Evolutionary conservation across 2,113 vertebrate genomes (phyloP), one percentile per base, ranked within the genome.

Genomic region (Silurus asotus): DNA sequence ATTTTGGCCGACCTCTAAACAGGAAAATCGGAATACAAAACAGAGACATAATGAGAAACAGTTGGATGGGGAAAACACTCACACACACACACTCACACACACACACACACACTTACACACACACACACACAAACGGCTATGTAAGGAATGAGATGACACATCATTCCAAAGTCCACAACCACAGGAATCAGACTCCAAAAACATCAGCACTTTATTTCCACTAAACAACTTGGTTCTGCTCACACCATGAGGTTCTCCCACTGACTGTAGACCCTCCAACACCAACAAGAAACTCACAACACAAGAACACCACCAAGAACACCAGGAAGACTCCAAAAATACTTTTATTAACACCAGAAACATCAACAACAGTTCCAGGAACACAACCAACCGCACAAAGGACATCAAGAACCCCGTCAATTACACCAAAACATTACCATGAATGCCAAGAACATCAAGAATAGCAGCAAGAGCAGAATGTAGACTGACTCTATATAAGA

Each of bases 121-220:
- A 83, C 81, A 83, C 48, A 67, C 65, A 86, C 81, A 84, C 61
- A 83, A 70, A 82, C 0, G 25, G 28, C 78, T 85, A 87, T 87
- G 83, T 86, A 56, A 84, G 85, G 88, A 90, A 89, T 88, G 85
- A 86, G 74, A 53, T 86, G 85, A 70, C 67, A 72, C 58, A 55
- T 56, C 83, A 74, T 70, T 89, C 89, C 90, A 88, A 78, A 25
- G 67, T 81, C 78, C 84, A 83, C 75, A 87, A 86, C 72, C 87
- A 80, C 90, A 91, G 83, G 88, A 85, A 86, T 85, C 59, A 81
- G 80, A 81, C 84, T 86, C 84, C 67, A 56, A 84, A 37, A 91
- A 89, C 82, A 88, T 89, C 86, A 69, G 67, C 76, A 81, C 75
- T 82, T 77, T 86, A 70, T 84, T 84, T 83, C 75, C 45, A 85